Base-by-base conservation (phyloP, 2,797 vertebrate genomes). In the Gymnopithys bicolor region DNA sequence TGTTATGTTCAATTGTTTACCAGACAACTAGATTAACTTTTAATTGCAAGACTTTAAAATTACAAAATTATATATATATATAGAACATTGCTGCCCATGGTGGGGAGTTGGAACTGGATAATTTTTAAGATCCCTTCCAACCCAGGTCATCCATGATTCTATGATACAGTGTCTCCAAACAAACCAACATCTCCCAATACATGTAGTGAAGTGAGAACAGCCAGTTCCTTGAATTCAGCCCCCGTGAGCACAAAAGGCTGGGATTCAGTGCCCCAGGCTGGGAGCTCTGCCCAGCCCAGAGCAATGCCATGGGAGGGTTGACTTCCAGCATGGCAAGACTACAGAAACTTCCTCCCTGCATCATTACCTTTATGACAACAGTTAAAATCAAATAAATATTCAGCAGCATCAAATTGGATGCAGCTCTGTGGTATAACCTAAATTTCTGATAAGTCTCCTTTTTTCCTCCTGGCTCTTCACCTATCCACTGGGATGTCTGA, bases 231-330 rank as follows among this genome's bases (percentile, higher is more conserved):
- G 18, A 7, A 9, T 15, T 19, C 43, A 60, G 32, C 7, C 25
- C 12, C 23, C 49, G 17, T 9, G 24, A 32, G 14, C 18, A 27
- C 28, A 19, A 0, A 0, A 11, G 17, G 32, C 17, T 13, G 1
- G 11, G 4, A 4, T 10, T 41, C 43, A 10, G 16, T 13, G 30
- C 16, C 28, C 4, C 0, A 0, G 4, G 10, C 10, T 2, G 2
- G 60, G 39, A 68, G 9, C n/a, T 33, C n/a, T 75, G 46, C 14
- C 5, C 35, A 5, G 17, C 4, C 10, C 37, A 77, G 19, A 73
- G 33, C 28, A 69, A 8, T 16, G n/a, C 10, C 8, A 1, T 3
- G 14, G 59, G 6, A 74, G 18, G 13, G 3, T 4, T 1, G 1
- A 93, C 30, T 21, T 73, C 23, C 37, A 86, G 43, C 3, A 0